Conservation (phyloP, 2,113 vertebrate genomes). For the Cryptomyrus ogoouensis region DNA sequence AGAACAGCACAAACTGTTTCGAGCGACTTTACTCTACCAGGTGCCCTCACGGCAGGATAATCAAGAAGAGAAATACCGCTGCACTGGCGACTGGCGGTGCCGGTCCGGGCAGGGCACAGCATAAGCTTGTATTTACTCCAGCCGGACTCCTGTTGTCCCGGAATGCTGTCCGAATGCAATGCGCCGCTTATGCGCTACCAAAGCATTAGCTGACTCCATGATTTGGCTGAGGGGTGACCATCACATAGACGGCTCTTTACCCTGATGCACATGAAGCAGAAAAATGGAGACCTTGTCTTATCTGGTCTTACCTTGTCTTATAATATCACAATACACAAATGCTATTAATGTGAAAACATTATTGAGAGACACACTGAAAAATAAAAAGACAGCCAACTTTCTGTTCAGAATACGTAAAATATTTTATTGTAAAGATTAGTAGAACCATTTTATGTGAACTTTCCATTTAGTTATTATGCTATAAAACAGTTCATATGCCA, state of each 20-base stretch:
- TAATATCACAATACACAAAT: not conserved
- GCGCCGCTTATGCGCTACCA: not conserved
- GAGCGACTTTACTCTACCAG: not conserved
- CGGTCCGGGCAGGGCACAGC: not conserved
- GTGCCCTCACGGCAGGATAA: not conserved
- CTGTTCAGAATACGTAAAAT: not conserved
- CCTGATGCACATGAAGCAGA: not conserved
- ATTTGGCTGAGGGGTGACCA: not conserved
- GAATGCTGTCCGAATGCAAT: not conserved
- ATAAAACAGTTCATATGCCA: not conserved
- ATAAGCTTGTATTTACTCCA: not conserved
- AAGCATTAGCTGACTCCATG: not conserved
- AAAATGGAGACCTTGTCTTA: not conserved
- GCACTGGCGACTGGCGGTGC: not conserved
- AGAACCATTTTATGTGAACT: not conserved
- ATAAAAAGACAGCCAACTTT: not conserved
- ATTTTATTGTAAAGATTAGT: not conserved
- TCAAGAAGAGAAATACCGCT: not conserved
- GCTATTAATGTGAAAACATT: not conserved
- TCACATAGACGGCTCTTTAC: not conserved
- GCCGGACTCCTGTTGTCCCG: not conserved
- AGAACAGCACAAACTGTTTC: not conserved
- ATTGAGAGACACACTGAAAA: not conserved
- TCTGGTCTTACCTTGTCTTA: not conserved
- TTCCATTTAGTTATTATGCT: not conserved